Conservation (phyloP, 2,797 vertebrate species). For the Muscicapa comitata region DNA sequence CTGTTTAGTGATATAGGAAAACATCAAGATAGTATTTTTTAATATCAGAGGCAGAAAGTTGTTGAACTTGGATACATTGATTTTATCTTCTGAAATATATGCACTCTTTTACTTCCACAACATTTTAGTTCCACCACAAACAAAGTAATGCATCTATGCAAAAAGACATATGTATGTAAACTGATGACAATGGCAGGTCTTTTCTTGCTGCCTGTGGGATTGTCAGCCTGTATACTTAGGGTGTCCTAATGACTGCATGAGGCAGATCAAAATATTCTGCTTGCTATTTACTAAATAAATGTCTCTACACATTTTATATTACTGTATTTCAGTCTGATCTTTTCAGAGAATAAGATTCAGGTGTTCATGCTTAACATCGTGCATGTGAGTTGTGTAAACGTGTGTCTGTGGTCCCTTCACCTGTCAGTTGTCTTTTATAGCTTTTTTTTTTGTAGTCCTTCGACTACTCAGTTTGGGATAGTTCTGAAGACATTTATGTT, state of each 20-base stretch:
- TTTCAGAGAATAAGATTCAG: neutral
- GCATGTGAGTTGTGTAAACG: neutral
- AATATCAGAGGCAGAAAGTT: neutral
- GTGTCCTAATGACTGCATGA: neutral
- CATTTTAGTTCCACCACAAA: neutral
- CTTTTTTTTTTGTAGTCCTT: neutral
- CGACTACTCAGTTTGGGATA: neutral
- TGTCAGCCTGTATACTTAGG: neutral
- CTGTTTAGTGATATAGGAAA: neutral
- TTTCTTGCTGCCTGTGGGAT: neutral
- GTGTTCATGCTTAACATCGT: neutral
- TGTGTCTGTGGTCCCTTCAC: neutral
- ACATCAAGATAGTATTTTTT: neutral
- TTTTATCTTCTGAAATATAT: neutral
- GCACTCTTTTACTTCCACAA: neutral
- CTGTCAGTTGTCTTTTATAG: neutral
- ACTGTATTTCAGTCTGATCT: neutral
- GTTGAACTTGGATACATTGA: neutral
- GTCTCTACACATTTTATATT: neutral
- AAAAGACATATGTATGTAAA: neutral
- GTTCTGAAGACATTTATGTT: neutral
- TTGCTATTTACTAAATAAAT: neutral
- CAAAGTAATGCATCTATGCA: neutral
- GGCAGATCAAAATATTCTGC: neutral
- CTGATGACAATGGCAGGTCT: neutral